Evolutionary conservation across 2,797 vertebrate genomes (phyloP).

Genomic region (Rhinatrema bivittatum): DNA sequence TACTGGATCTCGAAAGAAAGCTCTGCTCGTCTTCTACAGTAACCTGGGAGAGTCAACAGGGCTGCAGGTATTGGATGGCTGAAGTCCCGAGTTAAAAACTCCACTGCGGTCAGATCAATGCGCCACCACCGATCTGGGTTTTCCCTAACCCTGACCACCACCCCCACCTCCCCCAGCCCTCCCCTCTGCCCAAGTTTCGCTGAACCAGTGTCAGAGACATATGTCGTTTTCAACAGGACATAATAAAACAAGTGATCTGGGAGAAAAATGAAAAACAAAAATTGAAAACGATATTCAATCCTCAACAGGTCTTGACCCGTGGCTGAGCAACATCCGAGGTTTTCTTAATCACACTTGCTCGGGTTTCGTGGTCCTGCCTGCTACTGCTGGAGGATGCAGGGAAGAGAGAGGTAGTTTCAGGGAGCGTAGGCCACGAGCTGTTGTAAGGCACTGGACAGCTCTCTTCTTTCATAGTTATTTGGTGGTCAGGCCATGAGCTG

Average conservation of each 20-base stretch:
- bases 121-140: no score
- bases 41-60: constrained; percentile 44
- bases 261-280: no score
- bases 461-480: constrained; percentile 82
- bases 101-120: constrained; percentile 48
- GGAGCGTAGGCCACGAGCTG: constrained; percentile 44
- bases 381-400: constrained; percentile 38
- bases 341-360: constrained; percentile 96
- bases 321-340: constrained; percentile 84
- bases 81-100: constrained; percentile 67
- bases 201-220: no score
- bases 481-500: constrained; percentile 73
- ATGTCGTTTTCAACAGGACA: no score
- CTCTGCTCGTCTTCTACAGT: constrained; percentile 25
- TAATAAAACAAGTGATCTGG: no score
- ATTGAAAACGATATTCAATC: constrained; percentile 28
- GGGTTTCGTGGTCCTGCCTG: constrained; percentile 65
- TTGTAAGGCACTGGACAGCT: constrained; percentile 73
- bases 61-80: constrained; percentile 42
- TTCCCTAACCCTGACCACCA: no score
- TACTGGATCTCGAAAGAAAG: constrained; percentile 43
- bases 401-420: constrained; percentile 31
- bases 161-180: no score
- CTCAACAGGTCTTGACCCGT: constrained; percentile 75
- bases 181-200: no score